Evolutionary conservation across 2,797 vertebrate genomes (phyloP).

Genomic region (Typhlichthys eigenmanni): DNA sequence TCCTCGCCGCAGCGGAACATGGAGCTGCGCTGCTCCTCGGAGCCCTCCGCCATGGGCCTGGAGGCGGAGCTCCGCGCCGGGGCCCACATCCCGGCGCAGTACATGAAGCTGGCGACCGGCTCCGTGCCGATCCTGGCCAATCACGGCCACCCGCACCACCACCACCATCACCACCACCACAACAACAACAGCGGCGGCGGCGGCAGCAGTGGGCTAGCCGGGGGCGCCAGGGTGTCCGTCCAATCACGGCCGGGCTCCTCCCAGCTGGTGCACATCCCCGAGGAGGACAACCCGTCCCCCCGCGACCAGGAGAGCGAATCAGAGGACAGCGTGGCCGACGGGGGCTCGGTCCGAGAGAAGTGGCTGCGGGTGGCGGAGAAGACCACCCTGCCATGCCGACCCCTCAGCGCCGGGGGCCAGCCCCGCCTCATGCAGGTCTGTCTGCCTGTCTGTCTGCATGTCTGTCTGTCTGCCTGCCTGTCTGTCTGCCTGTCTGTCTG

Average conservation of each 20-base stretch:
- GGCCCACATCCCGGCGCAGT: constrained; percentile 69
- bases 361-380: constrained; percentile 94
- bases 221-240: constrained; percentile 87
- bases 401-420: constrained; percentile 83
- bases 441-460: background rate
- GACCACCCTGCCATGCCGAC: constrained; percentile 83
- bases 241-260: constrained; percentile 92
- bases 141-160: constrained; percentile 71
- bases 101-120: constrained; percentile 75
- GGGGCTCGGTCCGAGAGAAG: constrained; percentile 87
- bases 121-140: constrained; percentile 79
- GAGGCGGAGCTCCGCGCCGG: constrained; percentile 64
- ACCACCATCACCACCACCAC: constrained; percentile 13
- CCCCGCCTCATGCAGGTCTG: constrained; percentile 92
- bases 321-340: constrained; percentile 70
- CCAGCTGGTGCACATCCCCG: constrained; percentile 93
- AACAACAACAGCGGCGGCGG: constrained; percentile 39
- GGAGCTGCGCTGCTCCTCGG: constrained; percentile 89
- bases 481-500: too few species aligned
- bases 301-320: constrained; percentile 75
- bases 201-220: constrained; percentile 74
- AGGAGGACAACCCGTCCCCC: constrained; percentile 81
- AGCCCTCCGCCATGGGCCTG: constrained; percentile 86
- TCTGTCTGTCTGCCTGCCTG: too few species aligned
- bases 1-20: constrained; percentile 88